A percentile compares a stretch with the other conserved stretches of the same genome.
phyloP scores from a whole-genome alignment of 2,113 vertebrate species.

The Megalops atlanticus region DNA sequence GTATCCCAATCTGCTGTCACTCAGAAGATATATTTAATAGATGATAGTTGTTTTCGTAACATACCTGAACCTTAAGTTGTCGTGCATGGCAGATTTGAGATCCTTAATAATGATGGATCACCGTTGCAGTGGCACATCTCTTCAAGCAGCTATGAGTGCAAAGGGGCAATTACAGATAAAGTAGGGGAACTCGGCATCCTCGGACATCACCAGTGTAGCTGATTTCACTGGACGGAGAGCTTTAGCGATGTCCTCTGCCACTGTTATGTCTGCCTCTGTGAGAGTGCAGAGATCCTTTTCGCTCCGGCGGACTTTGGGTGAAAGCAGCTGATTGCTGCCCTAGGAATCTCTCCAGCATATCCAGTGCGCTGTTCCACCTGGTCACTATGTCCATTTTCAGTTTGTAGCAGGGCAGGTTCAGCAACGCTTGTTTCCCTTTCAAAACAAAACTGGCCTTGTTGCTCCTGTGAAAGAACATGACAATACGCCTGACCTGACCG shows the following conservation, averaged over 20 bases:
- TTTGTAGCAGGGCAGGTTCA: slow-evolving; percentile 12
- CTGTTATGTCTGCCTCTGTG: slow-evolving; percentile 9
- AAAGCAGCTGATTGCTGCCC: slow-evolving; percentile 27
- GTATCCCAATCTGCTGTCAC: no score
- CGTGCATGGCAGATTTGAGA: no score
- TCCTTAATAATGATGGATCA: no score
- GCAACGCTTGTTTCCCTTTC: background rate
- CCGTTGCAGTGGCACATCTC: no score
- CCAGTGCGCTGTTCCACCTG: slow-evolving; percentile 26
- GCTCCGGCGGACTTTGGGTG: slow-evolving; percentile 13
- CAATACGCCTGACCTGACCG: slow-evolving; percentile 16
- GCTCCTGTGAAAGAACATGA: slow-evolving; percentile 19
- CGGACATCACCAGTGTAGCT: slow-evolving; percentile 19
- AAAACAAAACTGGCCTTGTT: background rate
- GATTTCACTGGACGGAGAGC: slow-evolving; percentile 15
- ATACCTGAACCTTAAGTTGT: no score
- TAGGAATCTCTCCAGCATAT: slow-evolving; percentile 22
- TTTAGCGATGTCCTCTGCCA: background rate
- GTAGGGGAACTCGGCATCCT: slow-evolving; percentile 26
- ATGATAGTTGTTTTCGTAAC: no score
- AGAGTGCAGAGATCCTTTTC: slow-evolving; percentile 19
- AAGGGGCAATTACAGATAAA: slow-evolving; percentile 10
- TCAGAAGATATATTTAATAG: no score
- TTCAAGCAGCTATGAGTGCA: slow-evolving; percentile 15
- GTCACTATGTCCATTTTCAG: slow-evolving; percentile 17